A percentile compares a stretch with the other conserved stretches of the same genome.
Evolutionary conservation across 2,888 invertebrate genomes (phyloP).

Genomic region (Harpalus rubripes): DNA sequence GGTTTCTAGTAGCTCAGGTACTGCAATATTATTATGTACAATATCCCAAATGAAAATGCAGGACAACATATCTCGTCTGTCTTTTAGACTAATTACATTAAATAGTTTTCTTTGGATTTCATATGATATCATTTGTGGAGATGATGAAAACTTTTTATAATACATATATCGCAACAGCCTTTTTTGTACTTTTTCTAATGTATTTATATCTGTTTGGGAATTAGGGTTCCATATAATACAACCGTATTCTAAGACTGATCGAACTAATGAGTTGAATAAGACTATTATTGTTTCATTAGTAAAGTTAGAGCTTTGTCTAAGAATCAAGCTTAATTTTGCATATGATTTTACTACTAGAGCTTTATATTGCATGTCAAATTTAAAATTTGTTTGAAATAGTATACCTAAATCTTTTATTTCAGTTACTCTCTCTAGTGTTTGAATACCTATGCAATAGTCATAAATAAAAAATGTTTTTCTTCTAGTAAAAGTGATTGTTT

Average conservation of each 20-base stretch:
- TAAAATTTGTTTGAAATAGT: neutral
- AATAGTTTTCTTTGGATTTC: neutral
- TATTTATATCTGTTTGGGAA: neutral
- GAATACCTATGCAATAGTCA: neutral
- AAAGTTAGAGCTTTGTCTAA: neutral
- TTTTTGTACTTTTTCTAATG: conserved; percentile 2
- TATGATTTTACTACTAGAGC: neutral
- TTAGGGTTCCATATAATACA: neutral
- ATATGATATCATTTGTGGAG: neutral
- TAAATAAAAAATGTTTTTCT: neutral
- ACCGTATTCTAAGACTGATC: neutral
- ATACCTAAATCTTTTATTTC: neutral
- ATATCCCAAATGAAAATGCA: neutral
- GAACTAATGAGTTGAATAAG: neutral
- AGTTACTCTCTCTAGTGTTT: neutral
- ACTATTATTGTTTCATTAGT: too few relatives aligned
- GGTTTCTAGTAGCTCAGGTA: neutral
- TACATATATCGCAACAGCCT: conserved; percentile 1
- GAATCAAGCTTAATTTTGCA: too few relatives aligned
- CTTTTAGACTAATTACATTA: neutral
- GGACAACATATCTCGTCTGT: neutral
- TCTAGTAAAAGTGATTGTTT: neutral
- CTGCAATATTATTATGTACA: neutral
- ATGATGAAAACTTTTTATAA: neutral
- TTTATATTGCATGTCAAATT: neutral